A percentile compares a stretch with the other conserved stretches of the same genome.
phyloP scores from a whole-genome alignment of 2,888 invertebrate species.

The Gnatocerus cornutus region DNA sequence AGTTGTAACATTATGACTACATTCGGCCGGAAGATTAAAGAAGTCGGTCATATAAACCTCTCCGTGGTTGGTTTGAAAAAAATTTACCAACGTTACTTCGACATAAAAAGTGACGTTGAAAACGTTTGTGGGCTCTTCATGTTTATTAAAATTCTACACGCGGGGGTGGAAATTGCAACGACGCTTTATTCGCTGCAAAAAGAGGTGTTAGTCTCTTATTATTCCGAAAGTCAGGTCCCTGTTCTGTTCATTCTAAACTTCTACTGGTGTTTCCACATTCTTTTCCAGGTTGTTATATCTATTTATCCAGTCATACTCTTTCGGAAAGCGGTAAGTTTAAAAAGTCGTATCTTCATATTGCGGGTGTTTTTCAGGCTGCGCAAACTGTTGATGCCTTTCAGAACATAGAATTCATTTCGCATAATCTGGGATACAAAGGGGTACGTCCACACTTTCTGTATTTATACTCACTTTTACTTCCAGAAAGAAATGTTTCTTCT shows the following conservation, averaged over 20 bases:
- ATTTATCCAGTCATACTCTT: not conserved
- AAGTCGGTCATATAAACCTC: not conserved
- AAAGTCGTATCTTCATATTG: not conserved
- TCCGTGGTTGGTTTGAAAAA: not conserved
- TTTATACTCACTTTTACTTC: too few relatives aligned
- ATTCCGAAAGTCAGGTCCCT: not conserved
- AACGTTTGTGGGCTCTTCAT: not conserved
- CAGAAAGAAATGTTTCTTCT: slow-evolving; percentile 4
- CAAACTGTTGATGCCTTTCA: not conserved
- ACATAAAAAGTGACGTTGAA: not conserved
- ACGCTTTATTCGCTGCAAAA: not conserved
- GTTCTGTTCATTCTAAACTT: not conserved
- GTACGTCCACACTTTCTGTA: too few relatives aligned
- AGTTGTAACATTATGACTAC: not conserved
- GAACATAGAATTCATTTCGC: not conserved
- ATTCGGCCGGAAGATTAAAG: not conserved
- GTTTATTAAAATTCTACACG: not conserved
- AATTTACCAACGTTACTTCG: not conserved
- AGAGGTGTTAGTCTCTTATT: not conserved
- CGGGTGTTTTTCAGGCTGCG: not conserved
- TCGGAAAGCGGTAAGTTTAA: not conserved
- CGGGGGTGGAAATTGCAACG: not conserved
- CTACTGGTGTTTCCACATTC: not conserved
- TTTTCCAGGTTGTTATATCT: not conserved
- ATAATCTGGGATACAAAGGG: not conserved